These are phyloP conservation scores for Hylaeus anthracinus DNA, from an alignment of 1,140 invertebrate genomes.

Conservation along the genomic window DNA sequence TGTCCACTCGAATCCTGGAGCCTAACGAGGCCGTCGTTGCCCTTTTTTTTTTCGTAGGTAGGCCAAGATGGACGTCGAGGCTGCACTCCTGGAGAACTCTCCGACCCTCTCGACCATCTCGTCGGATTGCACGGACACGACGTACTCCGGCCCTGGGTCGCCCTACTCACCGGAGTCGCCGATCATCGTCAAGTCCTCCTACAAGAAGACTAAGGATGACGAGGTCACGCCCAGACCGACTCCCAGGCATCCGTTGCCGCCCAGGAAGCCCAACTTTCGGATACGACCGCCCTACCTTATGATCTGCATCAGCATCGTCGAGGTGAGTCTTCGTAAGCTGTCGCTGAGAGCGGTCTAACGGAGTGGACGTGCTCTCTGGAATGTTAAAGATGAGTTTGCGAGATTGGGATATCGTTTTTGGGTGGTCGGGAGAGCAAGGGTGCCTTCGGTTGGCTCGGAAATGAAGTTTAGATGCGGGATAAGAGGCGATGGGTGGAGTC, in stretches of 20 bases:
- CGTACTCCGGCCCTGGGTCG: slow-evolving; percentile 66
- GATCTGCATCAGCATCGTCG: slow-evolving; percentile 79
- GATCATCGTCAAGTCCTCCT: slow-evolving; percentile 67
- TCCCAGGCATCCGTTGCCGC: slow-evolving; percentile 64
- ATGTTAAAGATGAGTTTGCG: too few relatives aligned
- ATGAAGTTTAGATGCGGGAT: too few relatives aligned
- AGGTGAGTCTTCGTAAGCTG: slow-evolving; percentile 60
- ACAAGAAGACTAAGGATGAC: slow-evolving; percentile 69
- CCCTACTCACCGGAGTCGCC: slow-evolving; percentile 67
- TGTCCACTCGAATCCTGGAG: neutral
- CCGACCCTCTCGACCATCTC: slow-evolving; percentile 76
- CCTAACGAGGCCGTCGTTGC: neutral
- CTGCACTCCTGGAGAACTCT: slow-evolving; percentile 74
- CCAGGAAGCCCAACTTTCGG: slow-evolving; percentile 75
- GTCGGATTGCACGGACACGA: slow-evolving; percentile 71
- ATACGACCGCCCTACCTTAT: slow-evolving; percentile 79
- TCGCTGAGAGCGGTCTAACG: too few relatives aligned
- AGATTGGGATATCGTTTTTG: too few relatives aligned
- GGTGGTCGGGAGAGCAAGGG: too few relatives aligned
- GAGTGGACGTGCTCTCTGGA: too few relatives aligned
- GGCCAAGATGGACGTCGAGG: slow-evolving; percentile 76
- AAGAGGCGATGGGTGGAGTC: too few relatives aligned
- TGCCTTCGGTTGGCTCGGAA: too few relatives aligned
- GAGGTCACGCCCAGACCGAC: slow-evolving; percentile 68
- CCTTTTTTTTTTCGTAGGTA: slow-evolving; percentile 10